phyloP scores from a whole-genome alignment of 1,140 invertebrate genomes.

The Heliconius eleuchia region DNA sequence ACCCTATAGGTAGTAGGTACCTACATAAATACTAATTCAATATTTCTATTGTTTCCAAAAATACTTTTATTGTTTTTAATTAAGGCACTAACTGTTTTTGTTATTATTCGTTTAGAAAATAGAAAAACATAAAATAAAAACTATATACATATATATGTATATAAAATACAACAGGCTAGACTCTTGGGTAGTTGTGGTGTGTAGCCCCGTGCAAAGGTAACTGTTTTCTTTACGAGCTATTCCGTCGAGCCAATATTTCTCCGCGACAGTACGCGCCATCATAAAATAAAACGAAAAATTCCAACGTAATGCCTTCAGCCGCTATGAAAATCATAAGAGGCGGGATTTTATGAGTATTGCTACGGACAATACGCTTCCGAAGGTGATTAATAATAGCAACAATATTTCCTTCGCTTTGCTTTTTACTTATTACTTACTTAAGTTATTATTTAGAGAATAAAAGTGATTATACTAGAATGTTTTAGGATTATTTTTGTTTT shows the following conservation, averaged over 20 bases:
- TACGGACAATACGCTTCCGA: slow-evolving; percentile 57
- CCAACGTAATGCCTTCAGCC: slow-evolving; percentile 67
- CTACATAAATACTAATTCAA: too few relatives aligned
- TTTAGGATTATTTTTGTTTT: background rate
- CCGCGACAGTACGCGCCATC: slow-evolving; percentile 77
- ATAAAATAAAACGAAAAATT: slow-evolving; percentile 82
- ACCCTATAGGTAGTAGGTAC: too few relatives aligned
- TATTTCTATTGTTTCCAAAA: too few relatives aligned
- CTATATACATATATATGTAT: background rate
- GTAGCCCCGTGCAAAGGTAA: slow-evolving; percentile 72
- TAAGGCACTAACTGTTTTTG: too few relatives aligned
- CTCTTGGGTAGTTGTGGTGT: slow-evolving; percentile 59
- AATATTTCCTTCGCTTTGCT: slow-evolving; percentile 16
- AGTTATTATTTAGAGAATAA: background rate
- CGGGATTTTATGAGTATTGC: slow-evolving; percentile 73
- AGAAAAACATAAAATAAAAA: background rate
- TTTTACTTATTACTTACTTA: background rate
- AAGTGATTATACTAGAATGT: background rate
- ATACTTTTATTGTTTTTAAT: background rate
- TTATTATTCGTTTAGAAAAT: too few relatives aligned
- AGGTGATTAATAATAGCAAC: slow-evolving; percentile 66
- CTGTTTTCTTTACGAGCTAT: slow-evolving; percentile 80
- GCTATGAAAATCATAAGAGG: slow-evolving; percentile 79
- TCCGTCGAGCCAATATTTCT: slow-evolving; percentile 80
- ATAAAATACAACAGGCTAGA: background rate